Base-by-base conservation (phyloP, 2,888 invertebrate species). In the Scaptomyza reducta region DNA sequence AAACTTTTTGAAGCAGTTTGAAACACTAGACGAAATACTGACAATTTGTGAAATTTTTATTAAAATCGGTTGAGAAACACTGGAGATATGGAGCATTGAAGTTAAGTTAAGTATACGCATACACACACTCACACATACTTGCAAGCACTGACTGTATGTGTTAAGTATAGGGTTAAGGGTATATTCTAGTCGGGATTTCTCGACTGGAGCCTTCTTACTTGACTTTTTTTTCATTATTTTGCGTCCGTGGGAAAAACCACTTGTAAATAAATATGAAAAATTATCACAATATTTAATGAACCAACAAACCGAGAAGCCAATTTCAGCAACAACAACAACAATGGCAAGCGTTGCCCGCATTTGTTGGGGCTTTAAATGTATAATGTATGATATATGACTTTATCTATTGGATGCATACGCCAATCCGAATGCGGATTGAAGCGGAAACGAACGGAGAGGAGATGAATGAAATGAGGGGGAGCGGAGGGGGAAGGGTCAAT, bases 271-370 rank as follows among this genome's bases (percentile, higher is more conserved):
- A 87, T 84, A 79, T 88, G 77, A 70, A 62, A 82, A 85, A 87
- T 87, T 85, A 85, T 79, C 88, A 72, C 77, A 85, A 85, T 84
- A 81, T 83, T 83, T 83, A 84, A 83, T 87, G 82, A 87, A 75
- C 68, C 81, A 78, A 68, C 78, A 82, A 84, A 77, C 70, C 78
- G 54, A 64, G 64, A 86, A 81, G 78, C 78, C 80, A 64, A 65
- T 54, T 57, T 18, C 16, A 60, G 16, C 18, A 47, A 22, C 22
- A 49, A 57, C 53, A 63, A n/a, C 13, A 38, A n/a, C n/a, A n/a
- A n/a, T n/a, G n/a, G n/a, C n/a, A n/a, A n/a, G n/a, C n/a, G 29
- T 14, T 45, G 14, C 35, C 7, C 10, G 49, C 55, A 49, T 29
- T 44, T 38, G 18, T 63, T 53, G 47, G 61, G 63, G 47, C 57